Conservation (phyloP, 2,113 vertebrate species). For the Recurvirostra avosetta region DNA sequence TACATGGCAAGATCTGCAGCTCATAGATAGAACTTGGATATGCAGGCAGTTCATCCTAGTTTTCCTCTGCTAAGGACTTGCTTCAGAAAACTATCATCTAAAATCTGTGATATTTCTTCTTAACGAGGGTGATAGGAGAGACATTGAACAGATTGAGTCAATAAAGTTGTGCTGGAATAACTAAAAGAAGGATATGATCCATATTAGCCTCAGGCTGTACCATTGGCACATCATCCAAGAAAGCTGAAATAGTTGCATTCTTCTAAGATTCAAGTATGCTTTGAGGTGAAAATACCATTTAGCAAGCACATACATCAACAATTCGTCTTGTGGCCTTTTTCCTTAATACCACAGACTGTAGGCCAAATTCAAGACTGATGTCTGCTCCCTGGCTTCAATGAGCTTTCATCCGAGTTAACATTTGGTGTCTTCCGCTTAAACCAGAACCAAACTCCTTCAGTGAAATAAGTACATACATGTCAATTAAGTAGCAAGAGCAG, state of each 20-base stretch:
- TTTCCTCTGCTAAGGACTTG: neutral
- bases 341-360: neutral
- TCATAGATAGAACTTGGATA: neutral
- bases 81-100: neutral
- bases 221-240: conserved; percentile 47
- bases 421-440: conserved; percentile 1
- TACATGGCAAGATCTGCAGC: neutral
- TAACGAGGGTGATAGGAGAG: conserved; percentile 1
- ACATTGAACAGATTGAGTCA: conserved; percentile 37
- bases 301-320: conserved; percentile 37
- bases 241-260: conserved; percentile 30
- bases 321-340: conserved; percentile 26
- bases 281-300: conserved; percentile 59
- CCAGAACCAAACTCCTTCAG: neutral
- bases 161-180: conserved; percentile 34
- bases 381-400: neutral
- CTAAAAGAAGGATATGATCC: conserved; percentile 31
- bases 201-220: conserved; percentile 8
- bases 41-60: neutral
- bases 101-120: conserved; percentile 21
- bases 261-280: conserved; percentile 41
- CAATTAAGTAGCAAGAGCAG: neutral
- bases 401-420: neutral
- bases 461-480: neutral
- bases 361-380: conserved; percentile 13